Evolutionary conservation across 2,888 invertebrate species (phyloP).

Genomic region (Notodonta dromedarius): DNA sequence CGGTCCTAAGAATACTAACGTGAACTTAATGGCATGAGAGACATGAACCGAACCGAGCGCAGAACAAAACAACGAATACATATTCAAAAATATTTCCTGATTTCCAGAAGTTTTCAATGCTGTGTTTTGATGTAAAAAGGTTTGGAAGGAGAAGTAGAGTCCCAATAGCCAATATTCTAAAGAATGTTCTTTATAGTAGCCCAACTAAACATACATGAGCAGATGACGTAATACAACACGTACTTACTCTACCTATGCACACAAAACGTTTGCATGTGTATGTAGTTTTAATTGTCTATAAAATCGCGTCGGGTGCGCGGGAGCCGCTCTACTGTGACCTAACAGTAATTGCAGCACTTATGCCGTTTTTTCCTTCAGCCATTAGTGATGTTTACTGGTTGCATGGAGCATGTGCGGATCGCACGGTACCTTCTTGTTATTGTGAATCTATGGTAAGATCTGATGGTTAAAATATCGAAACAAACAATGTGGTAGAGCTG

Average conservation of each 20-base stretch:
- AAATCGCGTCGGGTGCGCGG: slow-evolving; percentile 42
- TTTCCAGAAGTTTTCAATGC: too few relatives aligned
- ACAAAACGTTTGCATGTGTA: slow-evolving; percentile 16
- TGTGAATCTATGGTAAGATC: too few relatives aligned
- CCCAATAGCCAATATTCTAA: not conserved
- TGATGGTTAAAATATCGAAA: too few relatives aligned
- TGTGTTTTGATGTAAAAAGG: too few relatives aligned
- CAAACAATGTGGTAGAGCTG: too few relatives aligned
- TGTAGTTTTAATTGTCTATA: slow-evolving; percentile 46
- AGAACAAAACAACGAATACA: too few relatives aligned
- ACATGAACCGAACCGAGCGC: too few relatives aligned
- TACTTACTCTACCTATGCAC: not conserved
- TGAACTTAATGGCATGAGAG: too few relatives aligned
- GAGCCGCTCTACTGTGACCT: slow-evolving; percentile 63
- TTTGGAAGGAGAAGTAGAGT: not conserved
- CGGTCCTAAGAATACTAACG: too few relatives aligned
- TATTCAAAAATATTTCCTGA: too few relatives aligned
- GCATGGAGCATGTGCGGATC: slow-evolving; percentile 48
- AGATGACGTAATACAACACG: not conserved
- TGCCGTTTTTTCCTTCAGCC: slow-evolving; percentile 55
- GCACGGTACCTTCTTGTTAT: slow-evolving; percentile 11
- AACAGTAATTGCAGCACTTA: slow-evolving; percentile 59
- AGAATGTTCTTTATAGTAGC: not conserved
- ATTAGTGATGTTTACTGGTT: slow-evolving; percentile 65
- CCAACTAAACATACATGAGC: not conserved